A percentile compares a stretch with the other conserved stretches of the same genome.
phyloP scores from a whole-genome alignment of 1,140 invertebrate genomes.

The Brachionus calyciflorus region DNA sequence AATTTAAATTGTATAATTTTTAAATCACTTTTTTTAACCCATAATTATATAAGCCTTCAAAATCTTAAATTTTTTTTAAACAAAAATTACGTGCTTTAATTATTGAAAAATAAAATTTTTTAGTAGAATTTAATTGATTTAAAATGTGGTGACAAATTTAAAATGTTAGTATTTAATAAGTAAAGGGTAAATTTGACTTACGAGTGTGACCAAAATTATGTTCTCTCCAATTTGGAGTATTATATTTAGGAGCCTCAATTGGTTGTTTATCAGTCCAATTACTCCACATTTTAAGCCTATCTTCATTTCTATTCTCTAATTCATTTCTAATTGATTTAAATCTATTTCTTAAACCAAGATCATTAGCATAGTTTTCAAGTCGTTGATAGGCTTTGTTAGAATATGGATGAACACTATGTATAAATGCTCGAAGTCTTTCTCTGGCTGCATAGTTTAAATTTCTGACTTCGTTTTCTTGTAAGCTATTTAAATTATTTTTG shows the following conservation, averaged over 20 bases:
- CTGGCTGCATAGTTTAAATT: constrained; percentile 12
- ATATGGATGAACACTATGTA: constrained; percentile 13
- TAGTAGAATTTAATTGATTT: no score
- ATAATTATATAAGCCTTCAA: no score
- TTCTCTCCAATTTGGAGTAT: constrained; percentile 34
- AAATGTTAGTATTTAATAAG: no score
- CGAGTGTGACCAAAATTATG: constrained; percentile 24
- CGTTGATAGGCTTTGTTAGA: constrained; percentile 1
- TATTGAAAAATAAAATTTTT: no score
- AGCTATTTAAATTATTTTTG: constrained; percentile 6
- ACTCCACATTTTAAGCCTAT: background rate
- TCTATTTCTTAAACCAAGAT: background rate
- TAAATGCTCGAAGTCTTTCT: constrained; percentile 23
- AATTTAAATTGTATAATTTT: no score
- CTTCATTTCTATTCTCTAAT: background rate
- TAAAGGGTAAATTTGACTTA: background rate
- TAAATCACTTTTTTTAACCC: no score
- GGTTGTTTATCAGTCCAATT: constrained; percentile 6
- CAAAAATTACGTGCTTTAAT: no score
- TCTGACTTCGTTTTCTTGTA: constrained; percentile 23
- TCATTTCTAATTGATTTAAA: constrained; percentile 3
- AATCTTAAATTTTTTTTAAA: no score
- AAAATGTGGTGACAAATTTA: no score
- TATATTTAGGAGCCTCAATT: constrained; percentile 1
- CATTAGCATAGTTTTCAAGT: constrained; percentile 22